These are phyloP conservation scores for Trochalopteron elliotii DNA, from an alignment of 2,113 vertebrate species.

Conservation along the genomic window DNA sequence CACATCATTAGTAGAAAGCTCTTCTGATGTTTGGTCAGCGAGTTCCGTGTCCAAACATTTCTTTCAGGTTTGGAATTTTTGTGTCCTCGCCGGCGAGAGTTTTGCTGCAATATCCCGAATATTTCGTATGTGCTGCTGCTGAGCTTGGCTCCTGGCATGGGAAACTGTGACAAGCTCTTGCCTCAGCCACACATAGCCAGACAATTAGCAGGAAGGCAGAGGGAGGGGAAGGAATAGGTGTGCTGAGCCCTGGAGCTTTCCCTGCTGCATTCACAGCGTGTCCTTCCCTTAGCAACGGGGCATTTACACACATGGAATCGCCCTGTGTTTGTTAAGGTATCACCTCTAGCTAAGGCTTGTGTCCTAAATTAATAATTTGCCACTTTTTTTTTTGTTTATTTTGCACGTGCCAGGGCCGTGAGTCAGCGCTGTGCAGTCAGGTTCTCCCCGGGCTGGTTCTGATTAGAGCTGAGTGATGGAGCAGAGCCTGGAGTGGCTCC, in stretches of 20 bases:
- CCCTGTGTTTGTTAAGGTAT: not conserved
- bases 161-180: constrained; percentile 7
- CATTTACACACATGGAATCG: not conserved
- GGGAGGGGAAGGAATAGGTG: constrained; percentile 30
- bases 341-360: not conserved
- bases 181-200: constrained; percentile 16
- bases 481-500: constrained; percentile 44
- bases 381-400: constrained; percentile 26
- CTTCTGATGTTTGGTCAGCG: not conserved
- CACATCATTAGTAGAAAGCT: not conserved
- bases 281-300: not conserved
- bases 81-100: not conserved
- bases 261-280: not conserved
- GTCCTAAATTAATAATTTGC: constrained; percentile 39
- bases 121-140: not conserved
- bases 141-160: not conserved
- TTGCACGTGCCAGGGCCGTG: constrained; percentile 10
- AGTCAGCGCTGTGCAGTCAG: constrained; percentile 30
- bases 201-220: constrained; percentile 38
- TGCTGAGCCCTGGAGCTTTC: constrained; percentile 19
- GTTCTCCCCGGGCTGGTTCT: not conserved
- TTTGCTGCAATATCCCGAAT: not conserved
- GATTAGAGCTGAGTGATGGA: constrained; percentile 33
- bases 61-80: not conserved
- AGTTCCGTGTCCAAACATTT: not conserved